Conservation (phyloP, 2,888 invertebrate species). For the Caenorhabditis sp. region DNA sequence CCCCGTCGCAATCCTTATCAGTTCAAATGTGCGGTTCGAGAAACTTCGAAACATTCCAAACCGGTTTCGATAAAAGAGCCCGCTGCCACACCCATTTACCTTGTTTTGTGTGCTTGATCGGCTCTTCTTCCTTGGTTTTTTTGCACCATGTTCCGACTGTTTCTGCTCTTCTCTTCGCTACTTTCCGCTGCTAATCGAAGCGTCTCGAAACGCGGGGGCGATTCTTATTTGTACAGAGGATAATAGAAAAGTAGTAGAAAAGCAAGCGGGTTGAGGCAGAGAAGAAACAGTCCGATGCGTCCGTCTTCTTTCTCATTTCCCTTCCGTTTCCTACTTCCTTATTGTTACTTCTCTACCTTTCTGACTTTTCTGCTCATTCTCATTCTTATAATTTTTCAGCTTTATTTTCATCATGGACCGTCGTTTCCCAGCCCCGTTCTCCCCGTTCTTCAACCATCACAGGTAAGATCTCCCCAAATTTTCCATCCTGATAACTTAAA, state of each 20-base stretch:
- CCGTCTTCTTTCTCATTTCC: too few relatives aligned
- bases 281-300: background rate
- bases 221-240: conserved; percentile 51
- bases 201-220: conserved; percentile 46
- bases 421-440: conserved; percentile 69
- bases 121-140: too few relatives aligned
- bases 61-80: conserved; percentile 14
- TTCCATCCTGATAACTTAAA: background rate
- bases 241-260: conserved; percentile 61
- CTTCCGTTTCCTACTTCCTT: too few relatives aligned
- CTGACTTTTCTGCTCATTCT: conserved; percentile 1
- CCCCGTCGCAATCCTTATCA: too few relatives aligned
- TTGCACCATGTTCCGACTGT: too few relatives aligned
- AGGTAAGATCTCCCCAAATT: conserved; percentile 17
- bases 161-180: conserved; percentile 20
- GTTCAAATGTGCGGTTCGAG: conserved; percentile 27
- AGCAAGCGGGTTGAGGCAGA: conserved; percentile 25
- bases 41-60: conserved; percentile 27
- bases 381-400: background rate
- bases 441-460: conserved; percentile 64
- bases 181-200: background rate
- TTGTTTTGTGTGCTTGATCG: conserved; percentile 27
- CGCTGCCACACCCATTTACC: conserved; percentile 26
- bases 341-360: background rate
- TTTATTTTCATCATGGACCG: conserved; percentile 68